Evolutionary conservation across 2,113 vertebrate species (phyloP), one percentile per base, ranked within the genome.

Genomic region (Mola mola): DNA sequence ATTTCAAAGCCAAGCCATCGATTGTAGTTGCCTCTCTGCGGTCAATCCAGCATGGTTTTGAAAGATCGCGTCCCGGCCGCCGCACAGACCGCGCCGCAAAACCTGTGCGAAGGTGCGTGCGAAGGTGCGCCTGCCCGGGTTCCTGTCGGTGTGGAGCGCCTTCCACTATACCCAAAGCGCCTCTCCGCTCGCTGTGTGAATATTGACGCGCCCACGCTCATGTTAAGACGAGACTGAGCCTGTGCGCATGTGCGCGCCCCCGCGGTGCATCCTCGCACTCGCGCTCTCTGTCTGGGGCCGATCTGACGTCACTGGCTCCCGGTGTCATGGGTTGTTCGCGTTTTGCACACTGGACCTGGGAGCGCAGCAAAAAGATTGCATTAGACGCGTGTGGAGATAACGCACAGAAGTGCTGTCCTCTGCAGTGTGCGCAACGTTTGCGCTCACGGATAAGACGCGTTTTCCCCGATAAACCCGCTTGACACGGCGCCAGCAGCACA

Each of bases 1-100:
- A 91, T 90, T 91, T 93, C 91, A 92, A 92, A 92, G 86, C 90
- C 87, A 63, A 79, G 89, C 92, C 91, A 94, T 93, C 90, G 93
- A 93, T 92, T 88, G 83, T 74, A 83, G 80, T 82, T 84, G 82
- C 80, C 81, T 85, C 78, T 85, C 81, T 78, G 87, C 87, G 78
- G 86, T 93, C 92, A 93, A 88, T 90, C 90, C 91, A 89, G 90
- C 92, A 91, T 91, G 85, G 69, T 87, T 91, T 87, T 78, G 80
- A 70, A 88, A 75, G 82, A 81, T 86, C 75, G 68, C 56, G 66
- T 83, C 81, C 82, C 37, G 29, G 55, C 69, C 63, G 61, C 69
- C 68, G 47, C 78, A 65, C 66, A 58, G 78, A 42, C 73, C 49
- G 75, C 79, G 46, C 71, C 62, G 68, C 72, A 42, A 61, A 79